phyloP scores from a whole-genome alignment of 2,113 vertebrate species.

The Pungitius pungitius region DNA sequence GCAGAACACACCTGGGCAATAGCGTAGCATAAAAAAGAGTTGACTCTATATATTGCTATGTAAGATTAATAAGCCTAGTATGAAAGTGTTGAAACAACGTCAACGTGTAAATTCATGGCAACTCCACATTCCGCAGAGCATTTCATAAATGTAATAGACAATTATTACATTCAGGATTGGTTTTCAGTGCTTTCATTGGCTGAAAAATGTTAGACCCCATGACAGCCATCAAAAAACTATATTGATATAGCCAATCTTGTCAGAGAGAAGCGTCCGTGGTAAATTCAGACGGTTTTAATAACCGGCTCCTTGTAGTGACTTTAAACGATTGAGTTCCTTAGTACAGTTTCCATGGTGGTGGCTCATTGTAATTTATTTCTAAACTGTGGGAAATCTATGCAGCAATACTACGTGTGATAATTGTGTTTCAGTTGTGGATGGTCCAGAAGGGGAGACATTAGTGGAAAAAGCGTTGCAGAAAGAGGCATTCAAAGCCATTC shows the following conservation, averaged over 20 bases:
- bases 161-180: neutral
- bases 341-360: neutral
- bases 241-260: neutral
- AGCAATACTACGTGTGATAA: neutral
- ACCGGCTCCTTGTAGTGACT: neutral
- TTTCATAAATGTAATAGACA: neutral
- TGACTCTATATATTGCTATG: neutral
- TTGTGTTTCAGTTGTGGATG: conserved; percentile 87
- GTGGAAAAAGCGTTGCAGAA: conserved; percentile 84
- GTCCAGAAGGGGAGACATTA: conserved; percentile 76
- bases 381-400: neutral
- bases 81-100: neutral
- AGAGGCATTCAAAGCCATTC: conserved; percentile 90
- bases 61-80: neutral
- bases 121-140: neutral
- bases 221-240: neutral
- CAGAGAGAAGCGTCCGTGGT: neutral
- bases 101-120: neutral
- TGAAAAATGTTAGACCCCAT: neutral
- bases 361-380: neutral
- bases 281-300: neutral
- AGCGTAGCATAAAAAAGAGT: no score
- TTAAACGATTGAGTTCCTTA: neutral
- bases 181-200: neutral
- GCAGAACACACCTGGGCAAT: no score